phyloP scores from a whole-genome alignment of 37 sponge, comb jelly and placozoan species.

The Hexactinellida sp. region DNA sequence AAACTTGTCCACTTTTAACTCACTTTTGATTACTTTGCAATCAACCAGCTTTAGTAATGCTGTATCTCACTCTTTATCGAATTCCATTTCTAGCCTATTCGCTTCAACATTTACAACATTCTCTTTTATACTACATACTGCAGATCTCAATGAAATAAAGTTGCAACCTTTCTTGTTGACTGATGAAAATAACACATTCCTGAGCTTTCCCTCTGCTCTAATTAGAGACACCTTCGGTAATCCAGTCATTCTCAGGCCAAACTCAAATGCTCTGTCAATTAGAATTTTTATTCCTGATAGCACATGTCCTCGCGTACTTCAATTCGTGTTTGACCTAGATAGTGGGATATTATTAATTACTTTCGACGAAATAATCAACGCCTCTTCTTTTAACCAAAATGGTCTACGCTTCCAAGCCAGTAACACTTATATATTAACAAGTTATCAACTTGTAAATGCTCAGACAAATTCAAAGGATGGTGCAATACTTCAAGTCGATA shows the following conservation, averaged over 20 bases:
- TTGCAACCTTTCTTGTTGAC: constrained; percentile 40
- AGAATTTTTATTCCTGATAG: constrained; percentile 24
- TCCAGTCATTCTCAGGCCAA: constrained; percentile 24
- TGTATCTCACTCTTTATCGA: constrained; percentile 18
- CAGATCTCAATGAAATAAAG: constrained; percentile 55
- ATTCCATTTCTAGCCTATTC: neutral
- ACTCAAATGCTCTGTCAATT: neutral
- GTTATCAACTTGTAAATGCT: neutral
- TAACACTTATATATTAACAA: constrained; percentile 34
- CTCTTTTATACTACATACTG: constrained; percentile 23
- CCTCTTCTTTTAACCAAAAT: constrained; percentile 13
- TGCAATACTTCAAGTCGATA: neutral
- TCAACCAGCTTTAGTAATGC: neutral
- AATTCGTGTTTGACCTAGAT: constrained; percentile 55
- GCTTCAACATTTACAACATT: constrained; percentile 25
- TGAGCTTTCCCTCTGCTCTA: constrained; percentile 29
- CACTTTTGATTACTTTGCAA: constrained; percentile 40
- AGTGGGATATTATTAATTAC: constrained; percentile 53
- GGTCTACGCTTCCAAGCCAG: constrained; percentile 34
- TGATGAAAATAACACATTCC: constrained; percentile 21
- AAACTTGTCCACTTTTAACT: constrained; percentile 42
- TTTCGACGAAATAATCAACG: constrained; percentile 70
- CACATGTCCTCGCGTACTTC: constrained; percentile 32
- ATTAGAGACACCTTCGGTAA: constrained; percentile 34
- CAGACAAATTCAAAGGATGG: neutral